Evolutionary conservation across 2,888 invertebrate species (phyloP).

Genomic region (Agriotes lineatus): DNA sequence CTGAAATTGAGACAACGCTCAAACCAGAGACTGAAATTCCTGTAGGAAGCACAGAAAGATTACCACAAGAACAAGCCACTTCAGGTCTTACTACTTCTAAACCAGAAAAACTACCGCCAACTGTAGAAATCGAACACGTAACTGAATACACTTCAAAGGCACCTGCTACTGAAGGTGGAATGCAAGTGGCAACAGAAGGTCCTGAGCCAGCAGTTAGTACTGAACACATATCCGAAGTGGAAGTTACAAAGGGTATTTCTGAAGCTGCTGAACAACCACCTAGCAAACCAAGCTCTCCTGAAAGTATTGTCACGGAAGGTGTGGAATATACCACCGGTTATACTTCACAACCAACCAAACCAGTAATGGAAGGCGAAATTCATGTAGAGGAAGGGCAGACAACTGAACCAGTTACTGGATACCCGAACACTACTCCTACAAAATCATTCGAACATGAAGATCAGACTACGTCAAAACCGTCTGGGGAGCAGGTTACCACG

Average conservation of each 20-base stretch:
- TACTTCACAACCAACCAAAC: background rate
- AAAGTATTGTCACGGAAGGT: constrained; percentile 10
- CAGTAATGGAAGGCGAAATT: background rate
- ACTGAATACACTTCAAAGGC: background rate
- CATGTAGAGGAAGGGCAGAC: background rate
- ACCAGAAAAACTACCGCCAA: background rate
- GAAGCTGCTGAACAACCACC: constrained; percentile 15
- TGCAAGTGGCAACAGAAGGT: too few relatives aligned
- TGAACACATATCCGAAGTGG: too few relatives aligned
- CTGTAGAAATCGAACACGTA: constrained; percentile 27
- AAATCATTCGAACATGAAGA: too few relatives aligned
- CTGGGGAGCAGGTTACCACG: too few relatives aligned
- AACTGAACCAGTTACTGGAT: too few relatives aligned
- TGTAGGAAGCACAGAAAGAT: too few relatives aligned
- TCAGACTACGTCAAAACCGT: too few relatives aligned
- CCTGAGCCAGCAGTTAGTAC: too few relatives aligned
- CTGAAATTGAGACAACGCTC: constrained; percentile 21
- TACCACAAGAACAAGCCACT: background rate
- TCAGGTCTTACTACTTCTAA: background rate
- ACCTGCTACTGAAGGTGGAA: too few relatives aligned
- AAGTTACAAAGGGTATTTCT: constrained; percentile 30
- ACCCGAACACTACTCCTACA: too few relatives aligned
- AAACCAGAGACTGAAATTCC: constrained; percentile 42
- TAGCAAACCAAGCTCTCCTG: background rate
- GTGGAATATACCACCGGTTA: background rate